Percentiles rank a stretch among this genome's conserved stretches.
phyloP scores from a whole-genome alignment of 2,888 invertebrate genomes.

The Hipparchia semele region DNA sequence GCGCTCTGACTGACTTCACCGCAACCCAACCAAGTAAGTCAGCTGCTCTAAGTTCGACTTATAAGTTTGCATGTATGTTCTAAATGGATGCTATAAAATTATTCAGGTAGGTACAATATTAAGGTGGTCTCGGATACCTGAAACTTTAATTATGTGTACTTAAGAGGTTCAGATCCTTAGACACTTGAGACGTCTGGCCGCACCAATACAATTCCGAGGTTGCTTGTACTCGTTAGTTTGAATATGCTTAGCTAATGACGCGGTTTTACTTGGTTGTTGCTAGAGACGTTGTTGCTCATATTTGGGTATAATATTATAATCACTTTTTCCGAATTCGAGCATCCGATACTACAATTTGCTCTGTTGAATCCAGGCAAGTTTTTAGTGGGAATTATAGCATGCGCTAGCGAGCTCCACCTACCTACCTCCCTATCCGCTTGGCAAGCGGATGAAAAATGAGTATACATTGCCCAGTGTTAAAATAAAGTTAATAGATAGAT shows the following conservation, averaged over 20 bases:
- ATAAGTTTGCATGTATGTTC: conserved; percentile 17
- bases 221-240: conserved; percentile 25
- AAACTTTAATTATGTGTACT: conserved; percentile 64
- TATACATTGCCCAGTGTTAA: too few species aligned
- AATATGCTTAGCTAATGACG: background rate
- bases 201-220: conserved; percentile 49
- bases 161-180: conserved; percentile 58
- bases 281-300: background rate
- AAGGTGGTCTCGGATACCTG: conserved; percentile 44
- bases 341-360: background rate
- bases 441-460: too few species aligned
- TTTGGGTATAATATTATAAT: background rate
- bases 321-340: background rate
- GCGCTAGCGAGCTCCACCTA: too few species aligned
- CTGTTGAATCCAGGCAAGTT: background rate
- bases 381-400: too few species aligned
- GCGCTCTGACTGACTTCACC: too few species aligned
- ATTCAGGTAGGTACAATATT: conserved; percentile 37
- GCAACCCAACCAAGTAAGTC: too few species aligned
- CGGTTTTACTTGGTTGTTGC: background rate
- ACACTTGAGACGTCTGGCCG: conserved; percentile 76
- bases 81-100: conserved; percentile 13
- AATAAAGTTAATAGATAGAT: too few species aligned
- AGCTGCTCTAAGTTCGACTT: background rate
- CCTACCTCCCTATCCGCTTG: too few species aligned